Percentiles rank a stretch among this genome's conserved stretches.
Conservation (phyloP, 1,140 invertebrate genomes). For the Parasteatoda tepidariorum region DNA sequence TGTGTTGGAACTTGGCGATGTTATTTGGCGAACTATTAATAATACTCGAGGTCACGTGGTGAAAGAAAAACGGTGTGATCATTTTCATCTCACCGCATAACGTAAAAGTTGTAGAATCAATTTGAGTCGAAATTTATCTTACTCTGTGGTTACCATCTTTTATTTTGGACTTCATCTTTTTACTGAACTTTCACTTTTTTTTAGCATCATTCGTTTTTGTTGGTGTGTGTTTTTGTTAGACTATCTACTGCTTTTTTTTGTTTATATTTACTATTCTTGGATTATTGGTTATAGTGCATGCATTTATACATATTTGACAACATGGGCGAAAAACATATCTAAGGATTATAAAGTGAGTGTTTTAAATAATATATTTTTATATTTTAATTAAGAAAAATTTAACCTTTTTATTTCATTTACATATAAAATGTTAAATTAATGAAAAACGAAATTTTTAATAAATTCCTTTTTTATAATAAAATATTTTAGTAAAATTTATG, state of each 20-base stretch:
- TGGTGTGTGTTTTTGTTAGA: neutral
- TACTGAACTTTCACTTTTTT: neutral
- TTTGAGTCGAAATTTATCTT: neutral
- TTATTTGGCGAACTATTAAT: constrained; percentile 42
- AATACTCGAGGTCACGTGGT: constrained; percentile 40
- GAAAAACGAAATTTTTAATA: no score
- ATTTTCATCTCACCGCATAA: constrained; percentile 22
- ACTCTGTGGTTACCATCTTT: neutral
- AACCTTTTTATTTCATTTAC: neutral
- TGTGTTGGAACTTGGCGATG: constrained; percentile 14
- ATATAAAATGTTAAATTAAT: no score
- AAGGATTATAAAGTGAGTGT: no score
- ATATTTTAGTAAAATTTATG: no score
- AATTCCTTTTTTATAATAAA: no score
- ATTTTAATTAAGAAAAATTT: no score
- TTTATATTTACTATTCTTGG: neutral
- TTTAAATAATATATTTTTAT: no score
- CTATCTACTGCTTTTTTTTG: neutral
- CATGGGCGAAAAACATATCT: no score
- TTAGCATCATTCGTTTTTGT: neutral
- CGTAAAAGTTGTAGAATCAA: neutral
- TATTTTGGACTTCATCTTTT: neutral
- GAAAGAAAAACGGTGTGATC: constrained; percentile 1
- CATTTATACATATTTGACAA: no score
- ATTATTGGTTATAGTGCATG: no score